Percentiles rank a stretch among this genome's conserved stretches.
These are phyloP conservation scores for Holocentrus rufus DNA, from an alignment of 2,797 vertebrate genomes.

Conservation along the genomic window DNA sequence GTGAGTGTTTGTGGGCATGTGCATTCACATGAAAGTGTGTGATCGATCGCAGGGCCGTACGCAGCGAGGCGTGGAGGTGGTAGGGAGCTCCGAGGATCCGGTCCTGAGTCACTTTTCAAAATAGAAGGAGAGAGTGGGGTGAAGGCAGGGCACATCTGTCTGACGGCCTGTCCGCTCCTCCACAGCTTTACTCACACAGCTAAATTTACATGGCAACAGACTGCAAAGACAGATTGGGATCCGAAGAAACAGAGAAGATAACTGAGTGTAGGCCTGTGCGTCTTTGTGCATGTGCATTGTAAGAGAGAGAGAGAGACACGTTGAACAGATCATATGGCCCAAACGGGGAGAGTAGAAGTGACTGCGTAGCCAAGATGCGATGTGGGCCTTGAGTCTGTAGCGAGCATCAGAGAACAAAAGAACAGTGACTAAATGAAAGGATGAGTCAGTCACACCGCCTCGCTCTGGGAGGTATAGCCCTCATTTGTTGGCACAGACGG, in stretches of 20 bases:
- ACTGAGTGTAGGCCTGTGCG: background rate
- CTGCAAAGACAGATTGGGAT: slow-evolving; percentile 35
- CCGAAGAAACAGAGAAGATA: slow-evolving; percentile 28
- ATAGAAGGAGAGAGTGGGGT: slow-evolving; percentile 31
- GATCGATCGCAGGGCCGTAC: background rate
- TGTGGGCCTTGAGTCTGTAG: slow-evolving; percentile 31
- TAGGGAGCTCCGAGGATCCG: slow-evolving; percentile 16
- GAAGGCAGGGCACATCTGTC: slow-evolving; percentile 59
- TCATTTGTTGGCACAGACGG: slow-evolving; percentile 59
- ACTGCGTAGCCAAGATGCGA: slow-evolving; percentile 3
- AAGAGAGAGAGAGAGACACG: background rate
- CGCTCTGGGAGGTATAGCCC: slow-evolving; percentile 41
- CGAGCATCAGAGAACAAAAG: slow-evolving; percentile 51
- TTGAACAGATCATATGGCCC: slow-evolving; percentile 16
- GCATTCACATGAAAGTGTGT: background rate
- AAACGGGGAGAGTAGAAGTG: slow-evolving; percentile 7
- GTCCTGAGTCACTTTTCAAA: slow-evolving; percentile 41
- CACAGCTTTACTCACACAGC: slow-evolving; percentile 45
- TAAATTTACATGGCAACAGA: slow-evolving; percentile 63
- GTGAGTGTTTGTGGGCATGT: slow-evolving; percentile 30
- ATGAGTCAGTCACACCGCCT: slow-evolving; percentile 68
- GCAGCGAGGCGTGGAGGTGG: slow-evolving; percentile 16
- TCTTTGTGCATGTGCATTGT: slow-evolving; percentile 29
- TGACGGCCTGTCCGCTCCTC: slow-evolving; percentile 30
- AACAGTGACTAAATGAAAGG: slow-evolving; percentile 34